phyloP scores from a whole-genome alignment of 2,797 vertebrate genomes.

The Tamandua tetradactyla region DNA sequence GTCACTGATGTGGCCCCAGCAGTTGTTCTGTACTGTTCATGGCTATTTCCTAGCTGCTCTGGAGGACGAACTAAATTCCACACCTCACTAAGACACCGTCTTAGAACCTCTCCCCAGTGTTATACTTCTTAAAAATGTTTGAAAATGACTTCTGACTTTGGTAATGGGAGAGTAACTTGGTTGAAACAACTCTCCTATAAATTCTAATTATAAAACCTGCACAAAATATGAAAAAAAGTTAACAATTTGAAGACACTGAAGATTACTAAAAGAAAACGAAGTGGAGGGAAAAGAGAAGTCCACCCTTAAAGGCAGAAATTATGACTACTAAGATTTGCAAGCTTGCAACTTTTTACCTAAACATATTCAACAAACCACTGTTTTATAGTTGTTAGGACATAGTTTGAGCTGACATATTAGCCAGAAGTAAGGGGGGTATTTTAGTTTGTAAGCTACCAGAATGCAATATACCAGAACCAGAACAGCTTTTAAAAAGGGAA shows the following conservation, averaged over 20 bases:
- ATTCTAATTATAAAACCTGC: not conserved
- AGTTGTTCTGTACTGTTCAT: too few species aligned
- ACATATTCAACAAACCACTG: not conserved
- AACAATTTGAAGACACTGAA: not conserved
- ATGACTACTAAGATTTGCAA: not conserved
- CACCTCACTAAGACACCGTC: too few species aligned
- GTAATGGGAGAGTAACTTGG: not conserved
- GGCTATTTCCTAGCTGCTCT: too few species aligned
- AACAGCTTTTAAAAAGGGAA: too few species aligned
- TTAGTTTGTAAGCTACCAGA: too few species aligned
- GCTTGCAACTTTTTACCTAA: not conserved
- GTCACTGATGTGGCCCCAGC: too few species aligned
- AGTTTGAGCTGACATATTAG: not conserved
- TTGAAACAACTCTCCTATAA: not conserved
- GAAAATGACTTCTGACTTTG: not conserved
- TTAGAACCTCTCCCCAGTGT: too few species aligned
- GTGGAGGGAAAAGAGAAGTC: not conserved
- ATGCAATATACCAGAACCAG: too few species aligned
- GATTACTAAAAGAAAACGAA: not conserved
- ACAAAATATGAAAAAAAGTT: not conserved
- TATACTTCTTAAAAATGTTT: not conserved
- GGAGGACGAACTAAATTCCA: too few species aligned
- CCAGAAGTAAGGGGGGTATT: not conserved
- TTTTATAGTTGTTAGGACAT: not conserved
- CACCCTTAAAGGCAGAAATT: not conserved